phyloP scores from a whole-genome alignment of 2,888 invertebrate species.

The Heliconius ismenius region DNA sequence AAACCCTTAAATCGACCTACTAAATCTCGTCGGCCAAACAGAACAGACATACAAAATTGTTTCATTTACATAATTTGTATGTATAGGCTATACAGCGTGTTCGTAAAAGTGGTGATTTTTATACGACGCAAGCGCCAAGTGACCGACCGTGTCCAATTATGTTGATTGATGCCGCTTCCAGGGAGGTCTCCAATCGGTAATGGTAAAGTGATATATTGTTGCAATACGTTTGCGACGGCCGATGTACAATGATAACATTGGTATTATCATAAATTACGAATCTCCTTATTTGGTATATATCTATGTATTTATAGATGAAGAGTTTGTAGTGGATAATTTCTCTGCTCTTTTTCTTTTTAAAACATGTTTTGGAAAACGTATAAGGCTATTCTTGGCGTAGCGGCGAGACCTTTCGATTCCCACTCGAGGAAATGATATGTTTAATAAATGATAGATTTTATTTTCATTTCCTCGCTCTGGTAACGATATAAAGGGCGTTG shows the following conservation, averaged over 20 bases:
- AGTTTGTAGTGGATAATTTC: not conserved
- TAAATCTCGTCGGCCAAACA: not conserved
- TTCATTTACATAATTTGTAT: not conserved
- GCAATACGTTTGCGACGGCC: constrained; percentile 46
- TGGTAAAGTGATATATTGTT: constrained; percentile 48
- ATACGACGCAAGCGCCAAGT: constrained; percentile 43
- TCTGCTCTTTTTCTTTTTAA: not conserved
- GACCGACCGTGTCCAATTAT: constrained; percentile 54
- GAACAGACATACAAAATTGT: not conserved
- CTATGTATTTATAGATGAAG: not conserved
- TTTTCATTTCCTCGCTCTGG: too few species aligned
- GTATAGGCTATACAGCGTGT: constrained; percentile 25
- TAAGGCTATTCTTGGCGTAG: too few species aligned
- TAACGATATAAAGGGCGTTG: too few species aligned
- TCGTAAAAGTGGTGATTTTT: constrained; percentile 45
- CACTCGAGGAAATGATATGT: too few species aligned
- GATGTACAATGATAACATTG: constrained; percentile 3
- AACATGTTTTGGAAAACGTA: too few species aligned
- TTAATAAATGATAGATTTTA: too few species aligned
- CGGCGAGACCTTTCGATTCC: too few species aligned
- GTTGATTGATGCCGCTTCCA: constrained; percentile 56
- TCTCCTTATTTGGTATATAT: not conserved
- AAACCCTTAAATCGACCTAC: not conserved
- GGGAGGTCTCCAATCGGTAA: constrained; percentile 47
- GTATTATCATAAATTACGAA: constrained; percentile 15